Conservation (phyloP, 2,113 vertebrate species). For the Sebastes fasciatus region DNA sequence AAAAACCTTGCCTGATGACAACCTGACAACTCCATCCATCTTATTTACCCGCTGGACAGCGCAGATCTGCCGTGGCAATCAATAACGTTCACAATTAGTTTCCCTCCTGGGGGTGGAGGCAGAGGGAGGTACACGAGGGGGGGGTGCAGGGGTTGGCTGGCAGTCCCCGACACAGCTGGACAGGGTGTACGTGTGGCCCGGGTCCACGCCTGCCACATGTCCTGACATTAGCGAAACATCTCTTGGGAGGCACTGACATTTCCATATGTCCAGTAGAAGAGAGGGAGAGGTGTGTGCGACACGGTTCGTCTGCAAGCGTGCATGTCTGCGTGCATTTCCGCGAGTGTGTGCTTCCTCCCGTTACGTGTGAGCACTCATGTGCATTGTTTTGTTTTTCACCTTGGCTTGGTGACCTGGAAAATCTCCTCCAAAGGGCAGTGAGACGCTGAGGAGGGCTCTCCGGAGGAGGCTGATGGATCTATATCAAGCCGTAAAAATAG, state of each 20-base stretch:
- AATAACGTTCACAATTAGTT: conserved; percentile 86
- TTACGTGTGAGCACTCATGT: conserved; percentile 43
- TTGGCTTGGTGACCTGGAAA: conserved; percentile 81
- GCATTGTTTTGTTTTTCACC: conserved; percentile 76
- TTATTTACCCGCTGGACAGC: conserved; percentile 81
- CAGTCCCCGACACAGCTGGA: conserved; percentile 75
- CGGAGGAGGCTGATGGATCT: conserved; percentile 72
- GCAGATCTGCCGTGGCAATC: conserved; percentile 78
- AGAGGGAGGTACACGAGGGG: conserved; percentile 7
- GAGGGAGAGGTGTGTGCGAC: conserved; percentile 37
- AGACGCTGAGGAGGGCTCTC: conserved; percentile 50
- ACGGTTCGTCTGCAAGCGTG: not conserved
- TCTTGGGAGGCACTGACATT: conserved; percentile 74
- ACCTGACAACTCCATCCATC: conserved; percentile 86
- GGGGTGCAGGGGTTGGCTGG: conserved; percentile 32
- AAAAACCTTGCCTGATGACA: conserved; percentile 79
- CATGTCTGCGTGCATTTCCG: conserved; percentile 2
- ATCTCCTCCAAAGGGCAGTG: conserved; percentile 67
- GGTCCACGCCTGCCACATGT: conserved; percentile 74
- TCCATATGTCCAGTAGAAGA: conserved; percentile 69
- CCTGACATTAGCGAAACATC: conserved; percentile 77
- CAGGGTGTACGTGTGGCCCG: conserved; percentile 59
- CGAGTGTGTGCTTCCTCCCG: conserved; percentile 10
- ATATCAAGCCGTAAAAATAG: conserved; percentile 76
- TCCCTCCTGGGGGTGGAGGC: conserved; percentile 65